phyloP scores from a whole-genome alignment of 2,113 vertebrate genomes.

The Ellobius talpinus region DNA sequence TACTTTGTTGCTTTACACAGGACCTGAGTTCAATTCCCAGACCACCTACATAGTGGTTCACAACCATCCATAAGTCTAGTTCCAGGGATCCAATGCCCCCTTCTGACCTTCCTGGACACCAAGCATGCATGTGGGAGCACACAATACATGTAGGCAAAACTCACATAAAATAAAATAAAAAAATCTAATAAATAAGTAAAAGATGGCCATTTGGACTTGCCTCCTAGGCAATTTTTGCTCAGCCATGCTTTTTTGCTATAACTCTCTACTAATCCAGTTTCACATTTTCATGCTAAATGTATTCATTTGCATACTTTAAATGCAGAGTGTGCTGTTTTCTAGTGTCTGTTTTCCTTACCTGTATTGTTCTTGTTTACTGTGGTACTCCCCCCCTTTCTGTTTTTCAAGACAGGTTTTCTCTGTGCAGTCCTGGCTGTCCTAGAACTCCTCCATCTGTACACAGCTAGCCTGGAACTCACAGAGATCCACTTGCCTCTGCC shows the following conservation, averaged over 20 bases:
- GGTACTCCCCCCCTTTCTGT: no score
- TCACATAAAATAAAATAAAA: not conserved
- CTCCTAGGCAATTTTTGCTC: not conserved
- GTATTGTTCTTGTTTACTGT: not conserved
- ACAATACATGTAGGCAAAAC: not conserved
- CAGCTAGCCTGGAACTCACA: not conserved
- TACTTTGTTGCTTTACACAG: not conserved
- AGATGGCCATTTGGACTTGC: not conserved
- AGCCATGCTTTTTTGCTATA: not conserved
- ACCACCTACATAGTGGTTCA: not conserved
- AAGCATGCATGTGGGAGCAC: not conserved
- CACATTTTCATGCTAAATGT: not conserved
- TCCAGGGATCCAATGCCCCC: not conserved
- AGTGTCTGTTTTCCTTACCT: not conserved
- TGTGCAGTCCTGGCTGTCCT: not conserved
- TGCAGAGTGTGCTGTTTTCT: not conserved
- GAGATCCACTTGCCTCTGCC: not conserved
- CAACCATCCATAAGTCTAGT: not conserved
- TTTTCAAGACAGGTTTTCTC: not conserved
- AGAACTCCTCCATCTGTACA: not conserved
- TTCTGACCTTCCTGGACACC: not conserved
- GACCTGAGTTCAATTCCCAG: not conserved
- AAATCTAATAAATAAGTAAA: not conserved
- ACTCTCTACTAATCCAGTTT: conserved; percentile 32
- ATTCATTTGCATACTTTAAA: not conserved